phyloP scores from a whole-genome alignment of 2,797 vertebrate genomes.

The Poecile montanus region DNA sequence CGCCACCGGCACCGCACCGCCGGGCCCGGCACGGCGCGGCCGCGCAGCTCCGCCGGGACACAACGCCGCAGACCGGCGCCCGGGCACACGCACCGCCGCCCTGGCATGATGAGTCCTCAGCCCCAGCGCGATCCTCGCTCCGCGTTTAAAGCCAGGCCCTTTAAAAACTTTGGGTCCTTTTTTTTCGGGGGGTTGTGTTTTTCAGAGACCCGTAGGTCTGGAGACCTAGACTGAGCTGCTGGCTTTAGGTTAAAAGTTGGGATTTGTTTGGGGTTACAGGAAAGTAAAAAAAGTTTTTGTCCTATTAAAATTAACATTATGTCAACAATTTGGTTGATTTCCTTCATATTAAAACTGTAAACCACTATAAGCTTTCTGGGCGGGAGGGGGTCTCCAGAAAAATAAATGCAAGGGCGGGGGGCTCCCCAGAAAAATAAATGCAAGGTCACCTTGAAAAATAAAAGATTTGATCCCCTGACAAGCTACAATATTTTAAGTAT shows the following conservation, averaged over 20 bases:
- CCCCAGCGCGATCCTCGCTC: conserved; percentile 27
- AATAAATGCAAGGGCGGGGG: neutral
- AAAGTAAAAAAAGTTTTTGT: neutral
- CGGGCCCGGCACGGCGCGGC: neutral
- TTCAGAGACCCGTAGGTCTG: neutral
- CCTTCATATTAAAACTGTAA: neutral
- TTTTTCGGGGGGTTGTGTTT: neutral
- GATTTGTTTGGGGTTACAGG: neutral
- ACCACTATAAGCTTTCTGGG: neutral
- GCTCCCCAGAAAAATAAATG: neutral
- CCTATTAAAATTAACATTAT: neutral
- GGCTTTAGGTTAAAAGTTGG: neutral
- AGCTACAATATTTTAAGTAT: neutral
- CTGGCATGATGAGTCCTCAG: conserved; percentile 18
- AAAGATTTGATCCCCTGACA: neutral
- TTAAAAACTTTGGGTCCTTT: neutral
- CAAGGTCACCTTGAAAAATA: neutral
- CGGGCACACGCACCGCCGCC: conserved; percentile 46
- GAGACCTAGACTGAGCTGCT: neutral
- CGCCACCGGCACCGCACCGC: neutral
- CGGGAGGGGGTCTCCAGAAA: neutral
- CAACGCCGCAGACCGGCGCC: conserved; percentile 18
- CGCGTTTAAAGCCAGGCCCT: conserved; percentile 18
- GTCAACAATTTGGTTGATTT: neutral
- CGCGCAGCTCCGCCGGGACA: conserved; percentile 14